Conservation (phyloP, 2,113 vertebrate genomes). For the Uropsilus gracilis region DNA sequence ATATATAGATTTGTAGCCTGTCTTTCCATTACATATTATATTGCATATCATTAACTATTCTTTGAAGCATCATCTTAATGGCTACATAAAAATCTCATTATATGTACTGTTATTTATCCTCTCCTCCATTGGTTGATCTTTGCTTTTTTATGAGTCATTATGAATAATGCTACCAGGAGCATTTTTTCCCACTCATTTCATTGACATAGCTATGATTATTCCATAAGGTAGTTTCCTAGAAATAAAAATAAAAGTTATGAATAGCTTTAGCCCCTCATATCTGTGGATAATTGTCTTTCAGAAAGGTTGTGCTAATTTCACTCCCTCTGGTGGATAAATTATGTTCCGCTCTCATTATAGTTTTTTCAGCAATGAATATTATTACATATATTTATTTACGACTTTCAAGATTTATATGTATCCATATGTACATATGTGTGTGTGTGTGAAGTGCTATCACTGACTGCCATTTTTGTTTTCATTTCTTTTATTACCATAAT, state of each 20-base stretch:
- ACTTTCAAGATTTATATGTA: background rate
- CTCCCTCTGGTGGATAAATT: background rate
- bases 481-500: background rate
- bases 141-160: constrained; percentile 69
- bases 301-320: constrained; percentile 62
- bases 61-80: constrained; percentile 65
- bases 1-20: constrained; percentile 16
- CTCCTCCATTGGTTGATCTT: constrained; percentile 64
- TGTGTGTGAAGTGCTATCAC: no score
- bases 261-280: constrained; percentile 38
- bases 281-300: constrained; percentile 61
- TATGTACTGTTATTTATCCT: constrained; percentile 71
- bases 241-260: constrained; percentile 29
- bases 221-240: constrained; percentile 32
- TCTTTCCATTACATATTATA: constrained; percentile 54
- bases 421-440: background rate
- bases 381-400: background rate
- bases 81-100: constrained; percentile 69
- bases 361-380: constrained; percentile 27
- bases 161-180: constrained; percentile 5
- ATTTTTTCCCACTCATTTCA: constrained; percentile 41
- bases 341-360: background rate
- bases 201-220: constrained; percentile 50
- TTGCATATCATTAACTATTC: constrained; percentile 47
- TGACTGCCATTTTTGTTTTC: constrained; percentile 7